Conservation (phyloP, 53 echinoderm and acorn worm genomes). For the Temnopleurus reevesii region DNA sequence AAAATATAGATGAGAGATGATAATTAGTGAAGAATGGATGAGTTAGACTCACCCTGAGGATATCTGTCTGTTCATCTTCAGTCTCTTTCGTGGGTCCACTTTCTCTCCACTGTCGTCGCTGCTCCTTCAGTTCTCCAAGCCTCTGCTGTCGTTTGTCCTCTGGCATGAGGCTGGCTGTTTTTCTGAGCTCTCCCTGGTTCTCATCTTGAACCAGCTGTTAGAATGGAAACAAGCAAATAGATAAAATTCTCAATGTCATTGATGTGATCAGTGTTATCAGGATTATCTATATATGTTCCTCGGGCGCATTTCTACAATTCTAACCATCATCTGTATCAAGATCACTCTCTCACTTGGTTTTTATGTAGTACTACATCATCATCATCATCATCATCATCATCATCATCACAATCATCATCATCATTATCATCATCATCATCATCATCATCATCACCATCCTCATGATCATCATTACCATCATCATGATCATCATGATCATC, state of each 20-base stretch:
- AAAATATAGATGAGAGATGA: no score
- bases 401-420: conserved; percentile 12
- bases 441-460: neutral
- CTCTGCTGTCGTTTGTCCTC: conserved; percentile 82
- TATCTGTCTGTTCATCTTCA: conserved; percentile 80
- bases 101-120: conserved; percentile 92
- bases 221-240: neutral
- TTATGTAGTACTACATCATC: neutral
- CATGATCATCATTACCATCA: neutral
- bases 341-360: no score
- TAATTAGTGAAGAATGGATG: no score
- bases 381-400: conserved; percentile 12
- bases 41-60: conserved; percentile 83
- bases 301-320: no score
- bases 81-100: conserved; percentile 85
- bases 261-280: no score
- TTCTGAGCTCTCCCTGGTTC: conserved; percentile 65
- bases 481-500: neutral
- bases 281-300: no score
- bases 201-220: conserved; percentile 79
- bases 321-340: no score
- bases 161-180: conserved; percentile 79
- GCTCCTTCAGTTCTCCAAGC: conserved; percentile 80
- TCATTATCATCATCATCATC: neutral
- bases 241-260: no score